Conservation (phyloP, 2,797 vertebrate genomes). For the Lepilemur septentrionalis region DNA sequence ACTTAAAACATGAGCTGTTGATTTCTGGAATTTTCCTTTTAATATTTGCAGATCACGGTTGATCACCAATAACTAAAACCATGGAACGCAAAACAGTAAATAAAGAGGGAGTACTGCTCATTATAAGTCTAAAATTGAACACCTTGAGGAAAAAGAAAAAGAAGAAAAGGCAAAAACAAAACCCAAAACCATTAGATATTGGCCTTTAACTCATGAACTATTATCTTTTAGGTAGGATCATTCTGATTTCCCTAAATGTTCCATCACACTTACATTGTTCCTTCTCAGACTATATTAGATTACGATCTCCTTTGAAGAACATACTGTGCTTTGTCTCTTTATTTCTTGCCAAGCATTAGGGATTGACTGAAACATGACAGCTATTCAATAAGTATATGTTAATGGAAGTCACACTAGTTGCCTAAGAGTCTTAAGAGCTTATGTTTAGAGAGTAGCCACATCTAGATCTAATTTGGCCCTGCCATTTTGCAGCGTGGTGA, state of each 20-base stretch:
- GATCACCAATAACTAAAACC: not conserved
- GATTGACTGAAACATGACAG: not conserved
- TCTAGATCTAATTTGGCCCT: not conserved
- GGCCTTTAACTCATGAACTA: not conserved
- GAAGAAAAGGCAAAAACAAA: not conserved
- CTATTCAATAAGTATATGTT: not conserved
- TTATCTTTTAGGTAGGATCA: not conserved
- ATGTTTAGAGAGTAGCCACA: not conserved
- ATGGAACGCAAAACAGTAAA: not conserved
- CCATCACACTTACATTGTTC: not conserved
- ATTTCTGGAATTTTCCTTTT: not conserved
- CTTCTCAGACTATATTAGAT: not conserved
- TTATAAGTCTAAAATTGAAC: not conserved
- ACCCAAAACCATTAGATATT: not conserved
- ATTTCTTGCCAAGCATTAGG: not conserved
- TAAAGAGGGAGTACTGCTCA: too few species aligned
- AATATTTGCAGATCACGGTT: not conserved
- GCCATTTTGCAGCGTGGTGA: not conserved
- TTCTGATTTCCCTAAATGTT: not conserved
- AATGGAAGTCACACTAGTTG: not conserved
- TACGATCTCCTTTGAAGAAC: not conserved
- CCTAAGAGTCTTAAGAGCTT: not conserved
- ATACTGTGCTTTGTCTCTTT: not conserved
- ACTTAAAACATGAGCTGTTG: not conserved
- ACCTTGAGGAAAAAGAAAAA: not conserved